These are phyloP conservation scores for Otocyon megalotis DNA, from an alignment of 2,113 vertebrate genomes.

Conservation along the genomic window DNA sequence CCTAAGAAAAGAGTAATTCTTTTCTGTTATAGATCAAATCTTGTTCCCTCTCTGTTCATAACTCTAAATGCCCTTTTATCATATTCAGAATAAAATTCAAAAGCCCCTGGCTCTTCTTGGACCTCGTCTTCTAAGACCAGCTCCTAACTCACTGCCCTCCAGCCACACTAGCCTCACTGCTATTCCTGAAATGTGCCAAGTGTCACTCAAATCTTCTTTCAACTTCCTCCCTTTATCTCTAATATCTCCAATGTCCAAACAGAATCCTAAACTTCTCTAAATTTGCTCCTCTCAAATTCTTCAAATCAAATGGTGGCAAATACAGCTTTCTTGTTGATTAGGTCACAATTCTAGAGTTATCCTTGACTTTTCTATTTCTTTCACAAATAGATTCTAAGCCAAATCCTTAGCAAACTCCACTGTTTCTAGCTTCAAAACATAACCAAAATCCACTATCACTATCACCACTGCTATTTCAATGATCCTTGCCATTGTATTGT, in stretches of 20 bases:
- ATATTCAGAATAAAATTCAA: not conserved
- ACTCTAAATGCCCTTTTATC: not conserved
- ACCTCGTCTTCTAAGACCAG: not conserved
- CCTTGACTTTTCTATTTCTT: not conserved
- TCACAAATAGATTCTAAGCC: not conserved
- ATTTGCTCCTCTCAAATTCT: not conserved
- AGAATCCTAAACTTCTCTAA: not conserved
- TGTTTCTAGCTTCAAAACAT: not conserved
- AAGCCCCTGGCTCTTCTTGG: not conserved
- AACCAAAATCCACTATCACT: not conserved
- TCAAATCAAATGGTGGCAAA: not conserved
- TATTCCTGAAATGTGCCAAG: not conserved
- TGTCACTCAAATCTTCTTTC: not conserved
- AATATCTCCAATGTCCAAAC: not conserved
- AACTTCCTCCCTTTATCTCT: not conserved
- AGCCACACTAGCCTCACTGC: not conserved
- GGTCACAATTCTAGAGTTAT: not conserved
- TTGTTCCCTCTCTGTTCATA: not conserved
- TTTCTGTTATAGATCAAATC: not conserved
- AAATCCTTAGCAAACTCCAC: not conserved
- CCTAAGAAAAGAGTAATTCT: not conserved
- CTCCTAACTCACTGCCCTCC: not conserved
- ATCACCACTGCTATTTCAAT: not conserved
- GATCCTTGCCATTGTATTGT: not conserved
- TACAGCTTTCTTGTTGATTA: not conserved